These are phyloP conservation scores for Candidula unifasciata DNA, from an alignment of 2,888 invertebrate genomes.

Conservation along the genomic window DNA sequence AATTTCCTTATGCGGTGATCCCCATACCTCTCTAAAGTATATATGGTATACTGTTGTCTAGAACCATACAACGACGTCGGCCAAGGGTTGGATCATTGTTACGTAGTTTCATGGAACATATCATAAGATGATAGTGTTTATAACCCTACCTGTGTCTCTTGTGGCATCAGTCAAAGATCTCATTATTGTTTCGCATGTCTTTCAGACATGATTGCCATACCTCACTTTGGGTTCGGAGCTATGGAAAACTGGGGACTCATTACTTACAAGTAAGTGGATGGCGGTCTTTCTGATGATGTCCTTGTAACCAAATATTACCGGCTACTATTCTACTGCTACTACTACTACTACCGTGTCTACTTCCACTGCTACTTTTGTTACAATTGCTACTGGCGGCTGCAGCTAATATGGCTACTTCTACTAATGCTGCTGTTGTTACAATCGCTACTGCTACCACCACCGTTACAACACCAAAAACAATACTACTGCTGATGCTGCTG, in stretches of 20 bases:
- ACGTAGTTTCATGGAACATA: too few relatives aligned
- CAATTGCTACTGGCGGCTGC: too few relatives aligned
- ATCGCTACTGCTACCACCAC: neutral
- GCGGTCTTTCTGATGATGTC: neutral
- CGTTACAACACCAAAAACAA: neutral
- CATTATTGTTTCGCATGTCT: too few relatives aligned
- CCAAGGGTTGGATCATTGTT: too few relatives aligned
- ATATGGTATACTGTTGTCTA: too few relatives aligned
- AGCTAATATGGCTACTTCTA: neutral
- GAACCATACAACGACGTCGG: too few relatives aligned
- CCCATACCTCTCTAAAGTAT: too few relatives aligned
- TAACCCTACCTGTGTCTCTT: too few relatives aligned
- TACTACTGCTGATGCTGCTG: neutral
- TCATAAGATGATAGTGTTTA: too few relatives aligned
- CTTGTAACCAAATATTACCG: neutral
- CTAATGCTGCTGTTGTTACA: neutral
- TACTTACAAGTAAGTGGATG: neutral
- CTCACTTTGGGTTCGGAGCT: neutral
- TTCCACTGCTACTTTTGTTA: neutral
- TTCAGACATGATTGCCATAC: neutral
- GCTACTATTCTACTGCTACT: neutral
- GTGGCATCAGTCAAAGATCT: too few relatives aligned
- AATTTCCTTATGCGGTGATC: too few relatives aligned
- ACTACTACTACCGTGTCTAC: neutral
- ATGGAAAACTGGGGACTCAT: neutral